Conservation (phyloP, 2,888 invertebrate genomes). For the Anoncus sp. region DNA sequence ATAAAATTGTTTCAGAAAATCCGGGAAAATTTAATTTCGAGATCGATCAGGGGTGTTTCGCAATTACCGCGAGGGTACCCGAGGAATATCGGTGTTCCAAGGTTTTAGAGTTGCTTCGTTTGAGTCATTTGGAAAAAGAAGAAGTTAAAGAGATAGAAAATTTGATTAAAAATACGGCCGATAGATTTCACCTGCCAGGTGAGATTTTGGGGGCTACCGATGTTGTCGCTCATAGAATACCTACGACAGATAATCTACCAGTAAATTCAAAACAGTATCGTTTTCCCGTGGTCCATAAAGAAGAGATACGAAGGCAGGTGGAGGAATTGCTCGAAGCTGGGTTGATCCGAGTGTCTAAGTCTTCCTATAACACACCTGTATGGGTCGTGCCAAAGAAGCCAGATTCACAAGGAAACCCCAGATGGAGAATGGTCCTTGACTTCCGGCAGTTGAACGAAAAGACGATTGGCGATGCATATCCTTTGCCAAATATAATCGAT, state of each 20-base stretch:
- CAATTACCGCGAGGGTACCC: background rate
- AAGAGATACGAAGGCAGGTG: conserved; percentile 27
- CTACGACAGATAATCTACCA: conserved; percentile 16
- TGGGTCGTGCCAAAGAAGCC: conserved; percentile 40
- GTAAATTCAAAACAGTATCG: conserved; percentile 33
- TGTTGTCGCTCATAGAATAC: conserved; percentile 19
- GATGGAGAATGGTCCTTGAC: conserved; percentile 39
- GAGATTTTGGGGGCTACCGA: conserved; percentile 17
- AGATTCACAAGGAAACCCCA: conserved; percentile 12
- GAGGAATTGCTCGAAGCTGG: conserved; percentile 11
- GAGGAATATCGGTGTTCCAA: background rate
- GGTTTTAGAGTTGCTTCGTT: background rate
- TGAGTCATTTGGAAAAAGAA: background rate
- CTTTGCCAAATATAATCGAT: conserved; percentile 77
- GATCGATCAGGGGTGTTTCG: background rate
- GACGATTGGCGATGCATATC: conserved; percentile 66
- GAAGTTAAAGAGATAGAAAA: background rate
- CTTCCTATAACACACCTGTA: conserved; percentile 25
- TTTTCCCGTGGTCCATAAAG: conserved; percentile 16
- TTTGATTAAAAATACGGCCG: background rate
- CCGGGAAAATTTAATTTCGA: background rate
- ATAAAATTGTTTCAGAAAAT: no score
- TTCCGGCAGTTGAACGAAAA: conserved; percentile 36
- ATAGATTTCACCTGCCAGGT: conserved; percentile 25
- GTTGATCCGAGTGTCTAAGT: conserved; percentile 14